Evolutionary conservation across 2,113 vertebrate species (phyloP).

Genomic region (Sigmodon hispidus): DNA sequence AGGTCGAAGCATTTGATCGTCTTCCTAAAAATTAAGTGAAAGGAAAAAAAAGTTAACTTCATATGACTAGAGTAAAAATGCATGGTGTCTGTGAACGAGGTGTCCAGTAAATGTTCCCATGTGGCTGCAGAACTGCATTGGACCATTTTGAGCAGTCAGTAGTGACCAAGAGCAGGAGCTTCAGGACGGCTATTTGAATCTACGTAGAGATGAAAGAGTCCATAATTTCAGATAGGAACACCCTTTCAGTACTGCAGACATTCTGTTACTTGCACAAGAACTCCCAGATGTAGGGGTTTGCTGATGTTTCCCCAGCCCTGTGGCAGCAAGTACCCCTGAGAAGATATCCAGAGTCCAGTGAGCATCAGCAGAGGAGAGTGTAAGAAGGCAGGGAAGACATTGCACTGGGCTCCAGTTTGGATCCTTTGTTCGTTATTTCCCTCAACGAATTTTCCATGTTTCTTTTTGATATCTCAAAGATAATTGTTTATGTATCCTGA

Average conservation of each 20-base stretch:
- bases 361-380: background rate
- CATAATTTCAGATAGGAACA: background rate
- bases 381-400: background rate
- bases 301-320: background rate
- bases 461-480: background rate
- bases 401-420: background rate
- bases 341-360: background rate
- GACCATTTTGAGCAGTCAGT: background rate
- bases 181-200: background rate
- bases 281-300: background rate
- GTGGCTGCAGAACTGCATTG: background rate
- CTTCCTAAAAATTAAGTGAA: slow-evolving; percentile 85
- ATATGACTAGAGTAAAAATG: background rate
- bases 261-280: background rate
- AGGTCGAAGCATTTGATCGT: slow-evolving; percentile 86
- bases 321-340: background rate
- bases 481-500: background rate
- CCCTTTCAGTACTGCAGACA: background rate
- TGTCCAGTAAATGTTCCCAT: background rate
- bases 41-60: background rate
- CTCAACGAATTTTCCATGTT: background rate
- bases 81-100: fast-evolving
- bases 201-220: background rate
- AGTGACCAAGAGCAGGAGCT: background rate
- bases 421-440: background rate